These are phyloP conservation scores for Colistium nudipinnis DNA, from an alignment of 2,113 vertebrate genomes.

Conservation along the genomic window DNA sequence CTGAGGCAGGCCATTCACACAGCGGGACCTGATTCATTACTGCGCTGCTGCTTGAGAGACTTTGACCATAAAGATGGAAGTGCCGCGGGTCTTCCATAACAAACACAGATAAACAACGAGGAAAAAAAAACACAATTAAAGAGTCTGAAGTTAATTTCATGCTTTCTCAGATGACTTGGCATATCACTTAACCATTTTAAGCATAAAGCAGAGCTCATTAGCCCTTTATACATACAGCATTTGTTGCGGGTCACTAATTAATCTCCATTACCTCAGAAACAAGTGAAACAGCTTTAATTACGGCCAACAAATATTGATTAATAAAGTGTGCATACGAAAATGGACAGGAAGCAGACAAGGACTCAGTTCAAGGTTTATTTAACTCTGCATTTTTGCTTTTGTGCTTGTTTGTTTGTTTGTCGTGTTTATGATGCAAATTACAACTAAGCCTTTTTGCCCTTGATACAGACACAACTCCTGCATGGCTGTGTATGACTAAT, in stretches of 20 bases:
- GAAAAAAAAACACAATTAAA: constrained; percentile 63
- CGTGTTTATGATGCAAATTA: constrained; percentile 77
- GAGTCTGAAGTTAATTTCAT: constrained; percentile 69
- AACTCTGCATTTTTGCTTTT: constrained; percentile 47
- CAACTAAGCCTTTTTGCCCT: constrained; percentile 74
- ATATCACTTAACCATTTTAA: constrained; percentile 91
- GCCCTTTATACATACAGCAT: constrained; percentile 84
- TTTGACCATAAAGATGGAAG: constrained; percentile 48
- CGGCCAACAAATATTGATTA: constrained; percentile 94
- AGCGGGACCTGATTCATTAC: constrained; percentile 56
- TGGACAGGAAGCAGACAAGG: constrained; percentile 79
- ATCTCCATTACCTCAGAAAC: constrained; percentile 88
- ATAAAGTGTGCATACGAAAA: constrained; percentile 88
- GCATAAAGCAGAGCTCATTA: constrained; percentile 88
- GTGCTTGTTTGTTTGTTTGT: constrained; percentile 63
- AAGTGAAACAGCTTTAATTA: constrained; percentile 91
- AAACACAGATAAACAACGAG: constrained; percentile 59
- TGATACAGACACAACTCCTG: constrained; percentile 53
- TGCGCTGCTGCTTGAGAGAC: constrained; percentile 53
- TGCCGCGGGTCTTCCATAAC: constrained; percentile 45
- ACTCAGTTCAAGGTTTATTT: constrained; percentile 80
- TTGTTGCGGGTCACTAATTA: constrained; percentile 93
- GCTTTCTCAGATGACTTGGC: constrained; percentile 86
- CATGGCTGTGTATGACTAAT: constrained; percentile 42
- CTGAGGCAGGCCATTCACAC: constrained; percentile 42